Evolutionary conservation across 2,113 vertebrate species (phyloP), one percentile per base, ranked within the genome.

Genomic region (Tapirus terrestris): DNA sequence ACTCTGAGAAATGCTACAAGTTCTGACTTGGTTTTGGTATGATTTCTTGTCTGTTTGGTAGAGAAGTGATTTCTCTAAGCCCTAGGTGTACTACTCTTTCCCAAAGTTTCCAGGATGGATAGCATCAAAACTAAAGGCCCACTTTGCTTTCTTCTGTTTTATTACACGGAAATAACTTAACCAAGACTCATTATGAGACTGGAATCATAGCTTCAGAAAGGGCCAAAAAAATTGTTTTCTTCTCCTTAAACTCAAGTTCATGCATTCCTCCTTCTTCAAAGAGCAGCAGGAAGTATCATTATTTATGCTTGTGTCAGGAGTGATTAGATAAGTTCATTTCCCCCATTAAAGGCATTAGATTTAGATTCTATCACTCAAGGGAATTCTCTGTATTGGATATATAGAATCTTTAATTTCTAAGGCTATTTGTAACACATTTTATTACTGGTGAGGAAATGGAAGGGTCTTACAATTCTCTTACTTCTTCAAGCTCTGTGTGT

Each of bases 341-440:
- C 51, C 61, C 43, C 33, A 53, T 77, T 58, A 76, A 51, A 89
- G 27, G 17, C 33, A 20, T 8, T 68, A 89, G 14, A 63, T n/a
- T 76, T 61, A 96, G 87, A 61, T 77, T 82, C 93, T 45, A 77
- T 87, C 79, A 77, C 70, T 87, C 91, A 96, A 97, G 85, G 89
- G 51, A 29, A 72, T 5, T 39, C 53, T n/a, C 33, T 94, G 0
- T 48, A 92, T 91, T 92, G 63, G 93, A 68, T 67, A 96, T 81
- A 61, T 9, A 68, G 72, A 94, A 36, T 89, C 67, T 91, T 96
- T 96, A 45, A 61, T 76, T 92, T 96, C 89, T 80, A 53, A 97
- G 83, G 39, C 94, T 89, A 94, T 90, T 92, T 96, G 80, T 97
- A 94, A 97, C 90, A 89, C 29, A 60, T 96, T 92, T 73, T 27